Percentiles rank a stretch among this genome's conserved stretches.
These are phyloP conservation scores for Cynoglossus semilaevis DNA, from an alignment of 2,113 vertebrate genomes.

Conservation along the genomic window DNA sequence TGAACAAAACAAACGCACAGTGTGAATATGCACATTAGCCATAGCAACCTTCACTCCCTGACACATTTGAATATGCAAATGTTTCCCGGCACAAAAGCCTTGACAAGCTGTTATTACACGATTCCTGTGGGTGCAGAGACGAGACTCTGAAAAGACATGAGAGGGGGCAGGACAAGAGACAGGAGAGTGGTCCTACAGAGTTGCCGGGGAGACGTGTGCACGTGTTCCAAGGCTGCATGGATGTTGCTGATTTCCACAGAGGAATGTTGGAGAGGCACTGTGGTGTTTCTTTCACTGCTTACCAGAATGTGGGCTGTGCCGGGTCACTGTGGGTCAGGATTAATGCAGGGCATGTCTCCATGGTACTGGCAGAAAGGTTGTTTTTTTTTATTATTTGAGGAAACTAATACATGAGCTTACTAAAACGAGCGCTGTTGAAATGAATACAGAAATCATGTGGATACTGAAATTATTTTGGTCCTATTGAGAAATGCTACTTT, in stretches of 20 bases:
- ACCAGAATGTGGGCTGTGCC: conserved; percentile 12
- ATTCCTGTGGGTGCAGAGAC: conserved; percentile 59
- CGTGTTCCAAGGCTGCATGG: background rate
- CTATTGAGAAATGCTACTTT: too few relatives aligned
- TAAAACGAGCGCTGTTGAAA: too few relatives aligned
- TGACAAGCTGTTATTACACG: conserved; percentile 72
- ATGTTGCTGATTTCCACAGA: conserved; percentile 3
- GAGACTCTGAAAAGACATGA: conserved; percentile 56
- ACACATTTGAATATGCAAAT: conserved; percentile 70
- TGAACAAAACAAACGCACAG: conserved; percentile 33
- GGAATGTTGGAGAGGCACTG: conserved; percentile 27
- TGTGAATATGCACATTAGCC: conserved; percentile 56
- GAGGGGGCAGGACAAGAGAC: conserved; percentile 42
- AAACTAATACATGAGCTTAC: too few relatives aligned
- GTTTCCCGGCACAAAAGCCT: conserved; percentile 53
- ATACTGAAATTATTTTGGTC: too few relatives aligned
- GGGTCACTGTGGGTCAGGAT: conserved; percentile 9
- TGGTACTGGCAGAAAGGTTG: too few relatives aligned
- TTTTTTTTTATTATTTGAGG: too few relatives aligned
- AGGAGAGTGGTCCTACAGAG: conserved; percentile 34
- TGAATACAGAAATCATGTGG: too few relatives aligned
- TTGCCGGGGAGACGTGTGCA: conserved; percentile 46
- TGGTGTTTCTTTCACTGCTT: conserved; percentile 40
- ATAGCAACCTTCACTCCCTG: conserved; percentile 44
- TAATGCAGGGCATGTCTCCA: background rate